These are phyloP conservation scores for Pandemis cinnamomeana DNA, from an alignment of 2,888 invertebrate genomes.

Conservation along the genomic window DNA sequence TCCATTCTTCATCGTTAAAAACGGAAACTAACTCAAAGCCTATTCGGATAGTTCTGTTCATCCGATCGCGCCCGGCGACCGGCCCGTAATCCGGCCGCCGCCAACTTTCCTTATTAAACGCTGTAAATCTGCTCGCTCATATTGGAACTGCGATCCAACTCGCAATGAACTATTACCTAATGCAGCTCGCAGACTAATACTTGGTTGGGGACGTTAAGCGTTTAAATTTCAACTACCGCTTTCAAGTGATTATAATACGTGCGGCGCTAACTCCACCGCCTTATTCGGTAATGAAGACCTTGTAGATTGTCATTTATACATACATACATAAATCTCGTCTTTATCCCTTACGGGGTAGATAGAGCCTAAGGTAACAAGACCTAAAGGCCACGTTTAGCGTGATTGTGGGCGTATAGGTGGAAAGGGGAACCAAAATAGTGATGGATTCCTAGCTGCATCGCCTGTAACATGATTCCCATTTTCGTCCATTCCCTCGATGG, in stretches of 20 bases:
- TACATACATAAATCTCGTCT: no score
- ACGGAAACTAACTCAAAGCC: conserved; percentile 16
- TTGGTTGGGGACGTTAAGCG: not conserved
- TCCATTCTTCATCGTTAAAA: not conserved
- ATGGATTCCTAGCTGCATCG: no score
- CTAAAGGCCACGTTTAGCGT: no score
- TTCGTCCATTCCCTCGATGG: no score
- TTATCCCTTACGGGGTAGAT: no score
- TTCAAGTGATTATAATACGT: not conserved
- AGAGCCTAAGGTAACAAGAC: no score
- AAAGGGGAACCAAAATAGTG: no score
- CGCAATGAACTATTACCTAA: conserved; percentile 18
- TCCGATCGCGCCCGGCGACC: conserved; percentile 4
- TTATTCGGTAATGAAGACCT: not conserved
- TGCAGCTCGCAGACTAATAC: conserved; percentile 4
- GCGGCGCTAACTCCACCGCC: not conserved
- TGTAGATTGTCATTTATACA: no score
- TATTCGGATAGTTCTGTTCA: conserved; percentile 19
- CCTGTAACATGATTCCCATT: no score
- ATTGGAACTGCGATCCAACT: conserved; percentile 19
- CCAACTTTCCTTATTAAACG: conserved; percentile 35
- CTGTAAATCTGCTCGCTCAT: conserved; percentile 30
- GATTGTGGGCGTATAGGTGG: no score
- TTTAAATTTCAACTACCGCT: not conserved
- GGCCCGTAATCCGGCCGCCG: conserved; percentile 10